phyloP scores from a whole-genome alignment of 1,140 invertebrate species.

The Argopecten irradians region DNA sequence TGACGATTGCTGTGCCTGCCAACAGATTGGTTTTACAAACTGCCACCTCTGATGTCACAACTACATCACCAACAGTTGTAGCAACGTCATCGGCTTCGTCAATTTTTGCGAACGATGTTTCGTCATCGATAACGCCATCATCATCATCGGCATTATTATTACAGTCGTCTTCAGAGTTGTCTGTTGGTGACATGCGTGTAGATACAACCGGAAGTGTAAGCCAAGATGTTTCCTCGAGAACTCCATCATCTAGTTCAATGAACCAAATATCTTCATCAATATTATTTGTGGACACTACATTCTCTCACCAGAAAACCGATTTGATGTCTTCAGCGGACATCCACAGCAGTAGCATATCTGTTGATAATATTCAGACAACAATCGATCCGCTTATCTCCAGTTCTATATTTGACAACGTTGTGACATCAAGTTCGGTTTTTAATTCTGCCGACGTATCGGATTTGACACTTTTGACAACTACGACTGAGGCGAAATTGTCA shows the following conservation, averaged over 20 bases:
- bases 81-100: not conserved
- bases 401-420: not conserved
- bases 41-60: not conserved
- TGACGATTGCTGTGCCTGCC: not conserved
- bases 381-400: not conserved
- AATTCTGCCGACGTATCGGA: not conserved
- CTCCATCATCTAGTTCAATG: not conserved
- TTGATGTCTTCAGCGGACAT: not conserved
- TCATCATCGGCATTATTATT: not conserved
- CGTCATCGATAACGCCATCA: not conserved
- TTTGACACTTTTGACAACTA: not conserved
- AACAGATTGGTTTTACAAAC: not conserved
- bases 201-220: not conserved
- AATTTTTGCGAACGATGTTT: not conserved
- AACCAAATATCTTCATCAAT: not conserved
- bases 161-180: not conserved
- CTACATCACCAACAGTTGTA: no score
- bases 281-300: not conserved
- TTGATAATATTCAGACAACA: not conserved
- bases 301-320: not conserved
- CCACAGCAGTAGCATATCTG: not conserved
- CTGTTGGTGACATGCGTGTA: not conserved
- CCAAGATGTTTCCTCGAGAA: not conserved
- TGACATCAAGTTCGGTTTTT: not conserved
- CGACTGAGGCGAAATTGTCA: not conserved